Evolutionary conservation across 1,140 invertebrate genomes (phyloP), one percentile per base, ranked within the genome.

Genomic region (Papilio polytes): DNA sequence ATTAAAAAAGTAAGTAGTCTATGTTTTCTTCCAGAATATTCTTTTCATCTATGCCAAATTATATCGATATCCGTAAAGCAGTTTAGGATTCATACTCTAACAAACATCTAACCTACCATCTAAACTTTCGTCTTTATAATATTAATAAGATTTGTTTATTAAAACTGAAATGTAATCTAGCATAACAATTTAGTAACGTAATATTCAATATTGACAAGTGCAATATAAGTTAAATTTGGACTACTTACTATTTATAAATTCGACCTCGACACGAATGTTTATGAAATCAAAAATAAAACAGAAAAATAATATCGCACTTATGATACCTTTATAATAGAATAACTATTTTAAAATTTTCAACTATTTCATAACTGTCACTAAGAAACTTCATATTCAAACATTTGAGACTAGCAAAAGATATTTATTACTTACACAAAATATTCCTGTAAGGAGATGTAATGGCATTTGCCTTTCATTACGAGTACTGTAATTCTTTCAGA

Each of bases 161-260:
- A 15, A 31, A 66, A 31, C 36, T 36, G 13, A 70, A 70, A 7
- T 70, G 63, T 15, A 70, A 70, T 31, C 18, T 26, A 22, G 53
- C 1, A n/a, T 20, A 22, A 12, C 12, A 26, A 63, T 63, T 63
- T 26, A 22, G 22, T 26, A 70, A 13, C 13, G 31, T 18, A 70
- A 70, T 70, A 70, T 70, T 36, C 63, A 70, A 70, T 4, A 70
- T 70, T 31, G 63, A 70, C 12, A 70, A 70, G 63, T 70, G 63
- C 26, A 8, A 70, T 13, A 13, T 36, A 70, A 31, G 22, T 31
- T 36, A 36, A 63, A 70, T 70, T 70, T 26, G 13, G 63, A 70
- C 22, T 31, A 70, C 63, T 70, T 70, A 36, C 22, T 31, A 70
- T 70, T 70, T 70, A 31, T 70, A 70, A 70, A 63, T 63, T 31